Percentiles rank a stretch among this genome's conserved stretches.
These are phyloP conservation scores for Dicroscelio sp. DNA, from an alignment of 2,888 invertebrate genomes.

Conservation along the genomic window DNA sequence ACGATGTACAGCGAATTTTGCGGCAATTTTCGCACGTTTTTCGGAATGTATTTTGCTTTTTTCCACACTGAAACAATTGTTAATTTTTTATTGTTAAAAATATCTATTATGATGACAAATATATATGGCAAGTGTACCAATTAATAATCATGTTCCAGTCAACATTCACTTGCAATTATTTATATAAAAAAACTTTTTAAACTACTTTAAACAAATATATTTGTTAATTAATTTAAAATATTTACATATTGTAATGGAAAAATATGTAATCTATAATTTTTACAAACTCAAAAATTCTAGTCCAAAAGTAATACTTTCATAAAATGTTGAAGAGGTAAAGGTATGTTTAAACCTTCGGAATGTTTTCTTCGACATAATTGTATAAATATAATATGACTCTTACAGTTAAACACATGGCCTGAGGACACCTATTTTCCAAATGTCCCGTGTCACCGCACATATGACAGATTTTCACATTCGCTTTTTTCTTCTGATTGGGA, in stretches of 20 bases:
- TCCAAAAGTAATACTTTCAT: no score
- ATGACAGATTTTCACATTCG: conserved; percentile 91
- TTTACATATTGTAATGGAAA: no score
- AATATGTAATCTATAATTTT: no score
- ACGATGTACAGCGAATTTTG: conserved; percentile 92
- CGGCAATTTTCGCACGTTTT: conserved; percentile 92
- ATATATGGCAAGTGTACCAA: neutral
- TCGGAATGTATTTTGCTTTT: conserved; percentile 86
- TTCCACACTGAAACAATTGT: conserved; percentile 93
- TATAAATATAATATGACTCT: conserved; percentile 85
- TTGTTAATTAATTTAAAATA: neutral
- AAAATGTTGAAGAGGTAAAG: no score
- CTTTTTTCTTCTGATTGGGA: conserved; percentile 91
- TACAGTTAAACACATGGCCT: conserved; percentile 94
- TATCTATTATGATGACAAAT: no score
- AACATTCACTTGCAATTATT: no score
- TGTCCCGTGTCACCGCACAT: conserved; percentile 95
- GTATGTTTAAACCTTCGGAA: no score
- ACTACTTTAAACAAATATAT: no score
- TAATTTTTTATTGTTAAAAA: neutral
- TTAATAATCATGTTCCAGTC: no score
- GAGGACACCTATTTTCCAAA: conserved; percentile 93
- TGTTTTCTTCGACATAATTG: no score
- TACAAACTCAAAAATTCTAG: no score
- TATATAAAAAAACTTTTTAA: no score